Base-by-base conservation (phyloP, 2,113 vertebrate species). In the Oncorhynchus keta region DNA sequence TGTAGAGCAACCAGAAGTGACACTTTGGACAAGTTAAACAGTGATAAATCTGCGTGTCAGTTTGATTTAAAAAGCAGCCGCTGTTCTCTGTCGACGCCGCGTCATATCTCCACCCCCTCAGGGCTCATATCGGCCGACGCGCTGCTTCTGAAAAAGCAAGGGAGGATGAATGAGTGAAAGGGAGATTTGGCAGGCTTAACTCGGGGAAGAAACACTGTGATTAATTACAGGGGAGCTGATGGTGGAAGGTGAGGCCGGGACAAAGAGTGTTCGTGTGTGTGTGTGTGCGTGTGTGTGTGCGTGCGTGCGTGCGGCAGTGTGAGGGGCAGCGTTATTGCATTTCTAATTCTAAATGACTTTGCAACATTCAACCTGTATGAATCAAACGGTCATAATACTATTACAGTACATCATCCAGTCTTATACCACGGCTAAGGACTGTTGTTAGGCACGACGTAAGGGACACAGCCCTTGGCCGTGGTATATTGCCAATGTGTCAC, bases 11-110 rank as follows among this genome's bases (percentile, higher is more conserved):
- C 88, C 70, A 91, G 89, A 88, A 84, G 83, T 88, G 89, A 92
- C 89, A 90, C 86, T 91, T 90, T 89, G 85, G 91, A 93, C 90
- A 92, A 92, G 89, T 92, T 92, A 91, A 91, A 92, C 89, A 87
- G 86, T 90, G 91, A 93, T 93, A 92, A 91, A 93, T 94, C 91
- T 92, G 79, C 84, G 84, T 77, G 92, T 91, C 91, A 88, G 86
- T 84, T 87, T 89, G 79, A 88, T 91, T 93, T 92, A 93, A 91
- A 91, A 91, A 84, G 69, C 74, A 78, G 84, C 76, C 74, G 82
- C 86, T 86, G 70, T 82, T 88, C 90, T 89, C 81, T 88, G 91
- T 90, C 88, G 76, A 76, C 84, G 73, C 71, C 8, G 86, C 89
- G 92, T 90, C 91, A 91, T 93, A 90, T 89, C 55, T 62, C 76